Evolutionary conservation across 2,888 invertebrate species (phyloP), one percentile per base, ranked within the genome.

Genomic region (Frankliniella fusca): DNA sequence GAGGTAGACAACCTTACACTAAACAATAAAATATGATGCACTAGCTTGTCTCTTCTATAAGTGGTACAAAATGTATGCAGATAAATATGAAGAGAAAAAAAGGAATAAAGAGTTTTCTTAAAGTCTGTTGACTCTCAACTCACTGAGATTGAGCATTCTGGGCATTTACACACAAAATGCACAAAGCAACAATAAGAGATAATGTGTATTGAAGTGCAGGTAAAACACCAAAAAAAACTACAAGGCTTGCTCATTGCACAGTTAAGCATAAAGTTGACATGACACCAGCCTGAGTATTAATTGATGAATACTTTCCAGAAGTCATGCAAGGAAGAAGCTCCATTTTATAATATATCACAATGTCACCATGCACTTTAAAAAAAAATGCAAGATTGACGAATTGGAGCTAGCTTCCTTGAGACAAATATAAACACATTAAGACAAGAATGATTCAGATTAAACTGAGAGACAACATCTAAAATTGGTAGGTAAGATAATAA

Each of bases 1-100:
- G 70, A 76, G 70, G 70, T 76, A 76, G 70, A 76, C 70, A 76
- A 76, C 9, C 70, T 76, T 76, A 76, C 9, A 27, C 70, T 76
- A 76, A 3, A 11, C 27, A 23, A 27, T 76, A 27, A 76, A 76
- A 27, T 76, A 76, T 23, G 70, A 61, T 61, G 61, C 61, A 61
- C n/a, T 61, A 61, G 61, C 61, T n/a, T 61, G 61, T 18, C 61
- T 15, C 38, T 38, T 38, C 18, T 61, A 3, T 61, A 61, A n/a
- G 38, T 38, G n/a, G 20, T 61, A 61, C 61, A 61, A 61, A 61
- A 8, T 61, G 18, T 18, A 61, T 15, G 61, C 18, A 12, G 7
- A 61, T 61, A 61, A 61, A 18, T n/a, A 18, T 61, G 61, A 61
- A 61, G 18, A 61, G 61, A 15, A 7, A 5, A 61, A 61, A 61